These are phyloP conservation scores for Empidonax traillii DNA, from an alignment of 2,113 vertebrate species.

Conservation along the genomic window DNA sequence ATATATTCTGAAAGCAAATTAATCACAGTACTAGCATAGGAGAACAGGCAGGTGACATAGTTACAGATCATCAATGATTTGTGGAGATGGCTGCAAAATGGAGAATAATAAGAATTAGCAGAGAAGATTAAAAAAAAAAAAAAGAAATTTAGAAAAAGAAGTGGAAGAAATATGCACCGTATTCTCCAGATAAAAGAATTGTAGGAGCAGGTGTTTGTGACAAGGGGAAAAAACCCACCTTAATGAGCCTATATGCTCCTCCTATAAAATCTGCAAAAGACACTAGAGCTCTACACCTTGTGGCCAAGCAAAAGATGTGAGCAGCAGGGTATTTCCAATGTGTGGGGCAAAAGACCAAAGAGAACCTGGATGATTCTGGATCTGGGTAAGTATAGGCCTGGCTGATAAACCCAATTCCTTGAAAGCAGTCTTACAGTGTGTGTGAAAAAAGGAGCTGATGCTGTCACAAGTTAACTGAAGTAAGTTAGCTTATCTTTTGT, in stretches of 20 bases:
- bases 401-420: neutral
- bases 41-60: accelerated
- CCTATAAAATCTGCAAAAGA: neutral
- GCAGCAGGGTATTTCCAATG: accelerated
- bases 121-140: neutral
- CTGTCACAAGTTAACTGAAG: neutral
- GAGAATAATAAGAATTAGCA: neutral
- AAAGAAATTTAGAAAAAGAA: neutral
- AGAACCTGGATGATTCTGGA: neutral
- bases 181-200: neutral
- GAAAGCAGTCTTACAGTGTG: neutral
- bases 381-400: neutral
- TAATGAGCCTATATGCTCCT: neutral
- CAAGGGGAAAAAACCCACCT: accelerated
- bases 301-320: neutral
- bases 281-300: accelerated
- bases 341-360: neutral
- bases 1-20: neutral
- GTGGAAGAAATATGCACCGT: neutral
- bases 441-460: neutral
- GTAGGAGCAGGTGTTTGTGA: neutral
- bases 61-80: accelerated
- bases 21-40: neutral
- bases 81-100: neutral
- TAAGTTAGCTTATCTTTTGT: neutral